Evolutionary conservation across 2,888 invertebrate species (phyloP).

Genomic region (Metellina segmentata): DNA sequence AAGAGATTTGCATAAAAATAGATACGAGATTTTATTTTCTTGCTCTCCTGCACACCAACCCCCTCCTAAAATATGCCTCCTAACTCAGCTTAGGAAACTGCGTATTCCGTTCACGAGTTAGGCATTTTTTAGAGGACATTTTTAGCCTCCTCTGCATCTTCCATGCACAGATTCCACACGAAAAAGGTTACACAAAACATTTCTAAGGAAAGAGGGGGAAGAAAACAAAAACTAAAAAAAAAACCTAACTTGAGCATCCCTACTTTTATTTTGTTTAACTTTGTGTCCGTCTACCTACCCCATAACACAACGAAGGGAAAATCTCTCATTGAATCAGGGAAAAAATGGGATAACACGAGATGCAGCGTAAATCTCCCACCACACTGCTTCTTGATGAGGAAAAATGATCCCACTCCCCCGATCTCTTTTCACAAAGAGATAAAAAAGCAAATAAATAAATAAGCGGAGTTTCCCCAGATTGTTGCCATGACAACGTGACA

Average conservation of each 20-base stretch:
- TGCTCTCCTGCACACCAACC: too few species aligned
- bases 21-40: too few species aligned
- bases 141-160: too few species aligned
- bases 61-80: too few species aligned
- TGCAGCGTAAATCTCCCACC: constrained; percentile 50
- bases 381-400: constrained; percentile 33
- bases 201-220: background rate
- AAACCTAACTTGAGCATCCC: background rate
- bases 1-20: too few species aligned
- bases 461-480: constrained; percentile 35
- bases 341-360: constrained; percentile 60
- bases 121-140: too few species aligned
- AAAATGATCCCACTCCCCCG: constrained; percentile 53
- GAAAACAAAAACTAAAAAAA: constrained; percentile 11
- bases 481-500: constrained; percentile 47
- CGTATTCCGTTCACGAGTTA: too few species aligned
- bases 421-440: constrained; percentile 10
- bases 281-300: constrained; percentile 5
- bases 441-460: constrained; percentile 22
- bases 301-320: constrained; percentile 8
- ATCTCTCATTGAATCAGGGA: constrained; percentile 58
- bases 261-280: background rate
- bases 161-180: background rate
- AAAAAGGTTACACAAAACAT: constrained; percentile 4
- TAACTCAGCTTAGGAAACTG: too few species aligned